Evolutionary conservation across 2,797 vertebrate species (phyloP), one percentile per base, ranked within the genome.

Genomic region (Cacajao melanocephalus): DNA sequence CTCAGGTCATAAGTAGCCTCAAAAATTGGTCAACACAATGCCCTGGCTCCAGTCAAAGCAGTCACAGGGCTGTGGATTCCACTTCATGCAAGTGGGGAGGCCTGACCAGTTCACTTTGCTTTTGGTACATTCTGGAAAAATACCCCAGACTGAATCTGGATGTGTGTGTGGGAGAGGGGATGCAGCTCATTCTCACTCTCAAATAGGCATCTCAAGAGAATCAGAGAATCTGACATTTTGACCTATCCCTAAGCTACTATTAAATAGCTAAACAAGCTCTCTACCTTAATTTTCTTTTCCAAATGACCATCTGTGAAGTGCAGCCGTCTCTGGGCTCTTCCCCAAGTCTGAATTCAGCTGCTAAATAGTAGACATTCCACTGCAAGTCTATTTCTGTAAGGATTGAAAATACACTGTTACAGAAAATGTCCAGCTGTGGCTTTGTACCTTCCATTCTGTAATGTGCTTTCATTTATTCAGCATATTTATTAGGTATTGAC

Each of bases 241-340:
- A 83, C 89, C 57, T 93, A 14, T 96, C 96, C 73, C 76, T 91
- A 67, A 88, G 79, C 90, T 96, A 73, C 95, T 87, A 48, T 76
- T 94, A 97, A 93, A 84, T 79, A 96, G 78, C 90, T 72, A 76
- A 97, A 80, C 46, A 90, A 86, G 73, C 46, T 93, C 52, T 93
- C 93, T 89, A 88, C 88, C 44, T 97, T 95, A 73, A 94, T 93
- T 97, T 96, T 90, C 94, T 95, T 93, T 96, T 93, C 76, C 79
- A 96, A 98, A 96, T 97, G 97, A 89, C 95, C 93, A 91, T 97
- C 96, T 98, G 97, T 97, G 93, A 98, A 97, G 82, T 94, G 26
- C 84, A 97, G 80, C 90, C 76, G 75, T 95, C 97, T 98, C 94
- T 96, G 95, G 97, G 97, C 96, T 97, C 96, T 97, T 90, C 90